These are phyloP conservation scores for Aphrocallistes beatrix DNA, from an alignment of 37 sponge, comb jelly and placozoan genomes.

Conservation along the genomic window DNA sequence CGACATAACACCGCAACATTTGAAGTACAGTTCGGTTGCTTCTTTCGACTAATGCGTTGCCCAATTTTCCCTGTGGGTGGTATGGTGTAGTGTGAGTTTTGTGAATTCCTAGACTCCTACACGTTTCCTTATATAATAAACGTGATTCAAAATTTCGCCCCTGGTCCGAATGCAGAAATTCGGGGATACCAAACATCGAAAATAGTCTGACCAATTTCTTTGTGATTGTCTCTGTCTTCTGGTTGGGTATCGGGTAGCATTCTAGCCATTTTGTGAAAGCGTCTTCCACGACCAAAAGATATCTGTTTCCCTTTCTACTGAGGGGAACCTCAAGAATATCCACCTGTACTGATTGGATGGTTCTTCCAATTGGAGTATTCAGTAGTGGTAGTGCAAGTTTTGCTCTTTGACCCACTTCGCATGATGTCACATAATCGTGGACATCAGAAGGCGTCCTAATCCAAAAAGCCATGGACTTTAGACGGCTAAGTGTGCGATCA, in stretches of 20 bases:
- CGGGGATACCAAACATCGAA: conserved; percentile 21
- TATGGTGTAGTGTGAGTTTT: conserved; percentile 37
- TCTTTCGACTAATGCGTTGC: conserved; percentile 48
- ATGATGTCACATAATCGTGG: background rate
- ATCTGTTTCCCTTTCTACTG: conserved; percentile 28
- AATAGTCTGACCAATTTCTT: conserved; percentile 27
- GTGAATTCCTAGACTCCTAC: conserved; percentile 32
- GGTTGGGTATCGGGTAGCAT: conserved; percentile 35
- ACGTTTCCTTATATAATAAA: conserved; percentile 25
- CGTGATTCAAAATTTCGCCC: conserved; percentile 40
- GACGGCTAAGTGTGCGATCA: background rate
- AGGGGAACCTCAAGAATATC: conserved; percentile 36
- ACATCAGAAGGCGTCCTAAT: background rate
- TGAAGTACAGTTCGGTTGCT: conserved; percentile 40
- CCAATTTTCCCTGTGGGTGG: conserved; percentile 49
- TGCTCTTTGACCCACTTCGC: background rate
- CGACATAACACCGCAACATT: conserved; percentile 30
- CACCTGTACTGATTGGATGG: conserved; percentile 32
- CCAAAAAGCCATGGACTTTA: conserved; percentile 7
- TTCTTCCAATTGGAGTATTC: conserved; percentile 7
- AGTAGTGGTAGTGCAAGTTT: background rate
- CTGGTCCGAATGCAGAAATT: conserved; percentile 43
- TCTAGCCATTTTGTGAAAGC: conserved; percentile 43
- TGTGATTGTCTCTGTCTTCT: conserved; percentile 26
- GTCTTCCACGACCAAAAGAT: conserved; percentile 37